Conservation (phyloP, 2,113 vertebrate genomes). For the Dendrocopos noguchii region DNA sequence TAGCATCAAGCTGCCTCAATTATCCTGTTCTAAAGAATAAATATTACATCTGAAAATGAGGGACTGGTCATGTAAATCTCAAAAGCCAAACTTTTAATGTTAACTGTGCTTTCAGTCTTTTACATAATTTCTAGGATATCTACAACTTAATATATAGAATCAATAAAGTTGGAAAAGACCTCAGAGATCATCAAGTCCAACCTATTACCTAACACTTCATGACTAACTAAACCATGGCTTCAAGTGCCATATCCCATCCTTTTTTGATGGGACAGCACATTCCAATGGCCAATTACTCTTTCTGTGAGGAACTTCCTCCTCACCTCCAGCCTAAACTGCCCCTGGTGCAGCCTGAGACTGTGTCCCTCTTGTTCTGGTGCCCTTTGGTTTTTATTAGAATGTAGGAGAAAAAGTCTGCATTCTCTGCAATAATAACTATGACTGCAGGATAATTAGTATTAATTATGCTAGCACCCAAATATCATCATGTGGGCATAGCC, state of each 20-base stretch:
- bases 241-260: too few species aligned
- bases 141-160: background rate
- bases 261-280: too few species aligned
- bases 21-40: background rate
- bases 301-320: too few species aligned
- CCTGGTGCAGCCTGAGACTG: too few species aligned
- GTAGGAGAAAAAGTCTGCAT: background rate
- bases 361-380: background rate
- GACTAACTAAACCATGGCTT: too few species aligned
- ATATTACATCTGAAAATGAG: background rate
- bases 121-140: background rate
- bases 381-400: background rate
- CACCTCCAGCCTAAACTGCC: too few species aligned
- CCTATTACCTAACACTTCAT: too few species aligned
- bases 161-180: too few species aligned
- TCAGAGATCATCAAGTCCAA: too few species aligned
- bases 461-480: background rate
- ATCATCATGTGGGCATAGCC: background rate
- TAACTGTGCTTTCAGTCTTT: background rate
- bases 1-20: background rate
- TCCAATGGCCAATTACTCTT: too few species aligned
- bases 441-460: background rate
- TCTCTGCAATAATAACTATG: background rate
- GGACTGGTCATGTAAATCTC: background rate
- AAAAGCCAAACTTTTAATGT: background rate